Conservation (phyloP, 37 sponge, comb jelly and placozoan species). For the Spongilla lacustris region DNA sequence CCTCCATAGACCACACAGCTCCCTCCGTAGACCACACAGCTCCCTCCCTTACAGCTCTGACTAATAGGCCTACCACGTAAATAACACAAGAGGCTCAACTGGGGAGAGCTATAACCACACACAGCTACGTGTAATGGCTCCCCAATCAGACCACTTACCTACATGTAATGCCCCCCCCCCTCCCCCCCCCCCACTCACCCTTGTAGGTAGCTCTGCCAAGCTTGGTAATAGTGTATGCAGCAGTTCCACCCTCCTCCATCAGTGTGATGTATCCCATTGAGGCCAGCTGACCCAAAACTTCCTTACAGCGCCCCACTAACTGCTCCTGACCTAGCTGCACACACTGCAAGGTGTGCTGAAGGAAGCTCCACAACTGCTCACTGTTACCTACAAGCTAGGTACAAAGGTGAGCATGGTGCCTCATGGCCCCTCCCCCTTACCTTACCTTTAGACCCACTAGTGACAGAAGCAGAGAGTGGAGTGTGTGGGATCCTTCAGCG, state of each 20-base stretch:
- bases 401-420: background rate
- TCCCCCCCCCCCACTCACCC: too few species aligned
- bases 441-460: constrained; percentile 66
- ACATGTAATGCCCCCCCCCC: too few species aligned
- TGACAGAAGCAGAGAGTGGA: constrained; percentile 68
- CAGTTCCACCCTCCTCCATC: background rate
- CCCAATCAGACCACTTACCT: background rate
- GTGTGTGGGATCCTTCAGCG: background rate
- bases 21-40: too few species aligned
- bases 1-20: too few species aligned
- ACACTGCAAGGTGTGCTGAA: constrained; percentile 54
- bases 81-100: too few species aligned
- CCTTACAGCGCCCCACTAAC: constrained; percentile 10
- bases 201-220: constrained; percentile 80
- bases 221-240: constrained; percentile 41
- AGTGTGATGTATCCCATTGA: constrained; percentile 30
- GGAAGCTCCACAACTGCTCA: constrained; percentile 52
- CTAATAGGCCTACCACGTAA: too few species aligned
- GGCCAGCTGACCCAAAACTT: constrained; percentile 12
- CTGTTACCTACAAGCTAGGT: constrained; percentile 40
- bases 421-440: background rate
- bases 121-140: too few species aligned
- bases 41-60: too few species aligned
- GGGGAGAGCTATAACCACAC: too few species aligned
- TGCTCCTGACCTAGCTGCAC: constrained; percentile 41